Evolutionary conservation across 2,888 invertebrate species (phyloP).

Genomic region (Drepanosiphum platanoidis): DNA sequence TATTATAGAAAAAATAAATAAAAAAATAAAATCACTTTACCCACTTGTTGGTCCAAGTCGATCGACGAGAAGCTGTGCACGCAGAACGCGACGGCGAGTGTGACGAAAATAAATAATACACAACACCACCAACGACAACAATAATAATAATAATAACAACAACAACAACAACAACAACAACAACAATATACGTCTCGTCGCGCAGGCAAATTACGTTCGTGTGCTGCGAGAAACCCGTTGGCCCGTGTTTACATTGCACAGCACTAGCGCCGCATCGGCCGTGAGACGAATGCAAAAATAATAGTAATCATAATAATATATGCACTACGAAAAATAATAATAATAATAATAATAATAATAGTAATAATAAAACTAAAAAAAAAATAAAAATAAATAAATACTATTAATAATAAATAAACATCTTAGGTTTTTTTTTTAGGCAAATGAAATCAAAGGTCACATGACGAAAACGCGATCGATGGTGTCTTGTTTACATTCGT

Average conservation of each 20-base stretch:
- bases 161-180: neutral
- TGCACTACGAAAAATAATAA: constrained; percentile 15
- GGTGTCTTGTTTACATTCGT: constrained; percentile 53
- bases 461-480: constrained; percentile 62
- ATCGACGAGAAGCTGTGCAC: neutral
- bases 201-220: constrained; percentile 4
- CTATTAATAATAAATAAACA: constrained; percentile 56
- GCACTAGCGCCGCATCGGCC: constrained; percentile 58
- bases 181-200: neutral
- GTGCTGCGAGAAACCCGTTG: constrained; percentile 34
- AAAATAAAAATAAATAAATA: constrained; percentile 4
- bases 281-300: constrained; percentile 60
- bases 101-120: neutral
- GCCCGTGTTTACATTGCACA: constrained; percentile 53
- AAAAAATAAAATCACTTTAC: neutral
- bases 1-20: neutral
- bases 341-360: neutral
- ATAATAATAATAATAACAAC: neutral
- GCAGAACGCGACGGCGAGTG: neutral
- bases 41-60: constrained; percentile 56
- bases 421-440: constrained; percentile 48
- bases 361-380: neutral
- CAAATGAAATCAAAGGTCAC: constrained; percentile 62
- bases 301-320: constrained; percentile 6
- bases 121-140: neutral